Evolutionary conservation across 2,113 vertebrate genomes (phyloP), one percentile per base, ranked within the genome.

Genomic region (Petrocephalus microphthalmus): DNA sequence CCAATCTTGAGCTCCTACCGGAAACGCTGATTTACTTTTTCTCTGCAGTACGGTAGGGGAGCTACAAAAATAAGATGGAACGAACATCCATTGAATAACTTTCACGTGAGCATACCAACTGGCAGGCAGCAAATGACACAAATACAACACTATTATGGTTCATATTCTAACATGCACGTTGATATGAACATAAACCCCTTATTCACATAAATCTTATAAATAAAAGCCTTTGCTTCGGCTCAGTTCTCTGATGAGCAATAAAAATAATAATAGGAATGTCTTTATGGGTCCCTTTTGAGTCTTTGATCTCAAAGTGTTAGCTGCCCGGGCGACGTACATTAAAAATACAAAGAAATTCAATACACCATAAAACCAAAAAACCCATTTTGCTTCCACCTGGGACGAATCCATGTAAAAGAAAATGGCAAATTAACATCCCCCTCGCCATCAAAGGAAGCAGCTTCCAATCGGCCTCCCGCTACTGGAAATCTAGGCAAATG

Each of bases 401-500:
- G 42, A 49, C 19, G 22, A 22, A 11, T 83, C 37, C 11, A 37
- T 5, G 25, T 25, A 85, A 54, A 52, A 67, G 81, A n/a, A 42
- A 71, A 42, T n/a, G 17, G 56, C 19, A 22, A 37, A 17, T 45
- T 57, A 52, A 49, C 54, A 33, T 25, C 53, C 64, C 20, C 67
- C 51, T 78, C 33, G 56, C 56, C 64, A 90, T 42, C 37, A 85
- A 85, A 52, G 42, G 7, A 67, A 49, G 11, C 53, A 82, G 54
- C 86, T 89, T 90, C 88, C 84, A 33, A 17, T 81, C 52, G 33
- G 37, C 87, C 81, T 85, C 60, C 45, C 7, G 60, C 60, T 82
- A 88, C 74, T 33, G 52, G 53, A 85, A 71, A 25, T 33, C 86
- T 37, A 83, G 51, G 45, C 71, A 51, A 89, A 88, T 89, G 84